Evolutionary conservation across 2,888 invertebrate species (phyloP).

Genomic region (Lycophotia porphyrea): DNA sequence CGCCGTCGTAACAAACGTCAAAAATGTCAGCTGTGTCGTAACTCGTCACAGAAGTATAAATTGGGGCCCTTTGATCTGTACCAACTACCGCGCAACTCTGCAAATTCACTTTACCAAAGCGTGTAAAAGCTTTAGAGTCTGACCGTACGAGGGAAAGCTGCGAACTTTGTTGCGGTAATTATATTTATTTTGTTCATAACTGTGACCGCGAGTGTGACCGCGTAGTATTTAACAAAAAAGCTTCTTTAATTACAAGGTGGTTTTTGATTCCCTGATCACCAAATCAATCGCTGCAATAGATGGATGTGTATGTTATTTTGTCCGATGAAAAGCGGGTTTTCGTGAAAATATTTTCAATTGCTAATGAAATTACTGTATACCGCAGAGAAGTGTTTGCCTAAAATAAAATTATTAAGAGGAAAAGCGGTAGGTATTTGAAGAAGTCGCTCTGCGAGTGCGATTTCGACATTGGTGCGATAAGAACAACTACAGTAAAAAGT

Average conservation of each 20-base stretch:
- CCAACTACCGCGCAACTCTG: neutral
- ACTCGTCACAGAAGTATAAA: neutral
- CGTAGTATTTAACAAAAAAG: neutral
- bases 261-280: neutral
- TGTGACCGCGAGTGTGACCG: neutral
- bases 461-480: no score
- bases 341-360: neutral
- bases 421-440: no score
- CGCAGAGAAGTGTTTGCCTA: neutral
- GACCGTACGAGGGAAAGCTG: neutral
- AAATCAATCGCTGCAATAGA: no score
- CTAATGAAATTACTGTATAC: neutral
- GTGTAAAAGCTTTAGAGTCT: slow-evolving; percentile 8
- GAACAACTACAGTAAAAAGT: no score
- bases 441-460: no score
- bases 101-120: slow-evolving; percentile 15
- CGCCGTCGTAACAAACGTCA: no score
- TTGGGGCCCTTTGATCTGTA: slow-evolving; percentile 9
- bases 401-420: neutral
- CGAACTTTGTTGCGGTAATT: slow-evolving; percentile 27
- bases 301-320: neutral
- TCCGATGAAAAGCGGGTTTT: neutral
- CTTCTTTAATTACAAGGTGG: neutral
- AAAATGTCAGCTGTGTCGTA: neutral
- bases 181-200: slow-evolving; percentile 5